Base-by-base conservation (phyloP, 2,888 invertebrate genomes). In the Cinara cedri region DNA sequence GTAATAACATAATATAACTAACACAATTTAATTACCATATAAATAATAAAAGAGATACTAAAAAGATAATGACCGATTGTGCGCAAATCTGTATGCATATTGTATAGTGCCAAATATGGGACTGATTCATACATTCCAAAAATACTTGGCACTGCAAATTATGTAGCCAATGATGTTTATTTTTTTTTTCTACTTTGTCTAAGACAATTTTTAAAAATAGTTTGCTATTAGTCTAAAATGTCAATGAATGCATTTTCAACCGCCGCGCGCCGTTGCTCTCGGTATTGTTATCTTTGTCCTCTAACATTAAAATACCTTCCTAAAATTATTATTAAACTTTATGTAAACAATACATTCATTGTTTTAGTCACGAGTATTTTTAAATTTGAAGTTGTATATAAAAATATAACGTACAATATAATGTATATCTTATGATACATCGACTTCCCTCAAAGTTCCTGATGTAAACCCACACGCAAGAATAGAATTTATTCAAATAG, bases 101-200 rank as follows among this genome's bases (percentile, higher is more conserved):
- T 42, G 49, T 51, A 63, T 51, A 62, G 21, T 49, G 51, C 19
- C 72, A 74, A 74, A 51, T 51, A 74, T 74, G 62, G 72, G 51
- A 62, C 62, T 74, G 72, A 74, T 63, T 74, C 72, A 62, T 62
- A 74, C 19, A 51, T 74, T 74, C 51, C 72, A 74, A 74, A 74
- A 62, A 74, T 62, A 74, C 62, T 62, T 74, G 62, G 62, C 62
- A 72, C 26, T 62, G 62, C 51, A 34, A 74, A 74, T 62, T 72
- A 10, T 74, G 34, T 74, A 74, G 21, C 62, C 72, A 63, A 62
- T 51, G 26, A 13, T 72, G 46, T 60, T 42, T 42, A 26, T 24
- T 34, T 54, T 26, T 34, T 34, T 46, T 14, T 44, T 55, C 19
- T 70, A 55, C 55, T 44, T 62, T 14, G 60, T 72, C 72, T 49